Evolutionary conservation across 35 echinoderm and acorn worm genomes (phyloP).

Genomic region (Amphiura filiformis): DNA sequence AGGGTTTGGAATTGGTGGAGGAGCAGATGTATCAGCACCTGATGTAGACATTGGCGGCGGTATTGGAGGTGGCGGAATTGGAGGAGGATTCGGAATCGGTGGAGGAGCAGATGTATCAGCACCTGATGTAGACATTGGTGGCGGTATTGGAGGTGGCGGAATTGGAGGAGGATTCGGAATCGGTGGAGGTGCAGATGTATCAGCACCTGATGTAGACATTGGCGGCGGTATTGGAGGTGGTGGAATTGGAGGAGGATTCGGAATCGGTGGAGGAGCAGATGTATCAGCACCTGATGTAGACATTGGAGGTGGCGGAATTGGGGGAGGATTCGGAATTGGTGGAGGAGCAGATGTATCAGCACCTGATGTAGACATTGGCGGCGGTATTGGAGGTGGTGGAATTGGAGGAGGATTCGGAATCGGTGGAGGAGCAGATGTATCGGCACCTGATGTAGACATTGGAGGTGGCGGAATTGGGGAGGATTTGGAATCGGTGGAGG

Average conservation of each 20-base stretch:
- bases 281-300: background rate
- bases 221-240: constrained; percentile 1
- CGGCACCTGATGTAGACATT: constrained; percentile 20
- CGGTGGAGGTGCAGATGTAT: constrained; percentile 1
- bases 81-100: background rate
- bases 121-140: background rate
- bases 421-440: background rate
- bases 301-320: background rate
- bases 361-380: constrained; percentile 32
- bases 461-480: constrained; percentile 8
- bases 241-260: constrained; percentile 6
- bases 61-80: constrained; percentile 8
- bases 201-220: constrained; percentile 15
- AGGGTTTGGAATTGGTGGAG: constrained; percentile 20
- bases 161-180: constrained; percentile 40
- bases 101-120: background rate
- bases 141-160: background rate
- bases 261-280: constrained; percentile 6
- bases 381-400: constrained; percentile 8
- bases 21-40: background rate
- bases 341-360: constrained; percentile 1
- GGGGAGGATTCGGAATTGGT: constrained; percentile 10
- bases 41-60: constrained; percentile 9
- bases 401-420: background rate
- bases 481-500: background rate